Conservation (phyloP, 1,140 invertebrate species). For the Aradophagus sp. region DNA sequence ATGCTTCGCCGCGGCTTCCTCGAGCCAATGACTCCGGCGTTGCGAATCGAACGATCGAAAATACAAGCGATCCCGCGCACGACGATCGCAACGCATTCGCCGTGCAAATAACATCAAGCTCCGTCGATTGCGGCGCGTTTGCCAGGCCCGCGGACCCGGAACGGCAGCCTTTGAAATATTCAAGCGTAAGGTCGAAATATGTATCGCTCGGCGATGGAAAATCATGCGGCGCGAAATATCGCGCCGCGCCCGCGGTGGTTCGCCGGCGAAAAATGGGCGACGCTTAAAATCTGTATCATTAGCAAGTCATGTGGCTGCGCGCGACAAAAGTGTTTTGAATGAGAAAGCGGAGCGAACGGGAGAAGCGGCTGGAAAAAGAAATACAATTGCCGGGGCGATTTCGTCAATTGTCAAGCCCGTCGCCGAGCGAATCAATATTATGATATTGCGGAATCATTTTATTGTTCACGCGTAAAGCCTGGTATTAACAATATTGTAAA, state of each 20-base stretch:
- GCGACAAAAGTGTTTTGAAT: background rate
- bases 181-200: slow-evolving; percentile 27
- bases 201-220: slow-evolving; percentile 35
- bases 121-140: slow-evolving; percentile 14
- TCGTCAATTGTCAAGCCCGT: too few species aligned
- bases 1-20: background rate
- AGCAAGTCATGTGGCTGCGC: slow-evolving; percentile 1
- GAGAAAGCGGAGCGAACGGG: too few species aligned
- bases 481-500: too few species aligned
- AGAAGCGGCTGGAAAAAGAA: too few species aligned
- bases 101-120: slow-evolving; percentile 16
- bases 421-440: too few species aligned
- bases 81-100: slow-evolving; percentile 5
- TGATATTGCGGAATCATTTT: slow-evolving; percentile 5
- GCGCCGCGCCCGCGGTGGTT: slow-evolving; percentile 2
- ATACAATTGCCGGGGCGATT: too few species aligned
- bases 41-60: background rate
- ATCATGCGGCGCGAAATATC: slow-evolving; percentile 31
- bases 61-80: background rate
- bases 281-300: slow-evolving; percentile 8
- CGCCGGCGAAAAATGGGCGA: slow-evolving; percentile 11
- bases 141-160: background rate
- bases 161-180: slow-evolving; percentile 22
- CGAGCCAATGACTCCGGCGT: slow-evolving; percentile 9
- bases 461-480: too few species aligned